Percentiles rank a stretch among this genome's conserved stretches.
Conservation (phyloP, 1,140 invertebrate genomes). For the Zaprionus taronus region DNA sequence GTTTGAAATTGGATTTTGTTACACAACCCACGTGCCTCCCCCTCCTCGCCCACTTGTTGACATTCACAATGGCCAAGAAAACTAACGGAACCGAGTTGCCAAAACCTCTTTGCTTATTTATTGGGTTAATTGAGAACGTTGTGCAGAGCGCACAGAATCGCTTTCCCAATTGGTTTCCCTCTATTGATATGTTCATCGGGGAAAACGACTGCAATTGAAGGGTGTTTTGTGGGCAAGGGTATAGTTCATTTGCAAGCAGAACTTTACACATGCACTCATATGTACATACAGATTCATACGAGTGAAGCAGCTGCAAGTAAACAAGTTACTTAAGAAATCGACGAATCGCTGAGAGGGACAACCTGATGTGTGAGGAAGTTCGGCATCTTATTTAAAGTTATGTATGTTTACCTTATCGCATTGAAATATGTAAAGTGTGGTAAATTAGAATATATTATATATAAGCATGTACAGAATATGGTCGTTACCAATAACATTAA, state of each 20-base stretch:
- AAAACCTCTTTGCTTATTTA: constrained; percentile 54
- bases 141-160: constrained; percentile 14
- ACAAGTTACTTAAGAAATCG: neutral
- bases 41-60: constrained; percentile 62
- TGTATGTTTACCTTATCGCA: too few species aligned
- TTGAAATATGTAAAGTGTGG: too few species aligned
- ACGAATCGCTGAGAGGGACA: too few species aligned
- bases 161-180: constrained; percentile 15
- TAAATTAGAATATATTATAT: too few species aligned
- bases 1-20: constrained; percentile 69
- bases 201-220: neutral
- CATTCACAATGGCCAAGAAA: constrained; percentile 48
- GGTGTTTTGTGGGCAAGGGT: neutral
- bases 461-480: too few species aligned
- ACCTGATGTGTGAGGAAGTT: too few species aligned
- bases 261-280: neutral
- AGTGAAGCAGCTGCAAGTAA: too few species aligned
- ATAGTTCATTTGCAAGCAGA: neutral
- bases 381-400: too few species aligned
- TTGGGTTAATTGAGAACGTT: constrained; percentile 64
- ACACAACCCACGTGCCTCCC: constrained; percentile 16
- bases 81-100: constrained; percentile 35
- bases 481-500: too few species aligned
- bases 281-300: neutral
- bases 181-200: constrained; percentile 8